phyloP scores from a whole-genome alignment of 1,140 invertebrate species.

The Euborellia annulipes region DNA sequence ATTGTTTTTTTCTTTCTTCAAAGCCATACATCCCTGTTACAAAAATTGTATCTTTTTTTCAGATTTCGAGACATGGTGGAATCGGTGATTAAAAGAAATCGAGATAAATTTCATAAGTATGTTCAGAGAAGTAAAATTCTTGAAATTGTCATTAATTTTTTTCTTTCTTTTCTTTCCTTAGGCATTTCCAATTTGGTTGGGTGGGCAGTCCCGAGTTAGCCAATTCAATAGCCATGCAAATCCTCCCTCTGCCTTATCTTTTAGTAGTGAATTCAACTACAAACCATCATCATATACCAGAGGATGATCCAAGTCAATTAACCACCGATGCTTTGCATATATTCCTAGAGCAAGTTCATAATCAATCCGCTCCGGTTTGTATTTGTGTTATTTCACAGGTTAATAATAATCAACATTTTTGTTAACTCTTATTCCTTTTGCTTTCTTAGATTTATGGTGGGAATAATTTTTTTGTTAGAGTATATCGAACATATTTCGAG shows the following conservation, averaged over 20 bases:
- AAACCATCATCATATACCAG: slow-evolving; percentile 76
- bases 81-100: slow-evolving; percentile 57
- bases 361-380: slow-evolving; percentile 52
- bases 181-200: slow-evolving; percentile 83
- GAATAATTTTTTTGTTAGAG: slow-evolving; percentile 47
- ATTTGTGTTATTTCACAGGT: too few relatives aligned
- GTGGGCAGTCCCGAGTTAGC: slow-evolving; percentile 63
- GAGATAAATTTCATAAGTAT: slow-evolving; percentile 60
- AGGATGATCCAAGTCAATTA: slow-evolving; percentile 62
- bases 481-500: slow-evolving; percentile 66
- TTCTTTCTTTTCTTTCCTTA: not conserved
- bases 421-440: too few relatives aligned
- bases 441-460: slow-evolving; percentile 60
- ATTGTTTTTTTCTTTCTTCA: not conserved
- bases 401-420: too few relatives aligned
- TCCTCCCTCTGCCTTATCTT: slow-evolving; percentile 66
- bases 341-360: slow-evolving; percentile 59
- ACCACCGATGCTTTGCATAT: slow-evolving; percentile 61
- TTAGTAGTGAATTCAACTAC: slow-evolving; percentile 80
- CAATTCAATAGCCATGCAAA: slow-evolving; percentile 78
- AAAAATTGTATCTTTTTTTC: slow-evolving; percentile 11
- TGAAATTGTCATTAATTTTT: not conserved
- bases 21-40: slow-evolving; percentile 6
- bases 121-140: slow-evolving; percentile 13
- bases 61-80: slow-evolving; percentile 71